phyloP scores from a whole-genome alignment of 2,888 invertebrate species.

The Leptinotarsa peninsularis region DNA sequence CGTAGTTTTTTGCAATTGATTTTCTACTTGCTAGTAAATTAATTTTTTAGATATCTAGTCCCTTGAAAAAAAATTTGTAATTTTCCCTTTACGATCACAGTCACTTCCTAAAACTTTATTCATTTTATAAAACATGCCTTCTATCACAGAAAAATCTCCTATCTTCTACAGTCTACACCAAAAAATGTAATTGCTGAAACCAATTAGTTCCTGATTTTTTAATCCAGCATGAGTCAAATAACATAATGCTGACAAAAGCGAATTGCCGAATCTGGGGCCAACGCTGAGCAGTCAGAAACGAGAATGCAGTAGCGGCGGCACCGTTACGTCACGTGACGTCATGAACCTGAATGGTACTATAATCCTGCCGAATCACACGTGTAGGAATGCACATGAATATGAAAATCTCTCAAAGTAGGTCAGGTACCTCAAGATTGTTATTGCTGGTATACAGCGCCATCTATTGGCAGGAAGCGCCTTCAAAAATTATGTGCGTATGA shows the following conservation, averaged over 20 bases:
- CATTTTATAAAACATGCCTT: too few relatives aligned
- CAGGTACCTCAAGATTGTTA: constrained; percentile 31
- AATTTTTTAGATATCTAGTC: too few relatives aligned
- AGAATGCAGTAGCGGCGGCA: constrained; percentile 44
- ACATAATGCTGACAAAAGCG: constrained; percentile 40
- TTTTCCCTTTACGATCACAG: too few relatives aligned
- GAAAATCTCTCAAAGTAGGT: constrained; percentile 43
- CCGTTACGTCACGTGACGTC: constrained; percentile 62
- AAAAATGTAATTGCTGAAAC: not conserved
- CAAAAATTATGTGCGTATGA: too few relatives aligned
- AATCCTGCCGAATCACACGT: constrained; percentile 60
- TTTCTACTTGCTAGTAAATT: too few relatives aligned
- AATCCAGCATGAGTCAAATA: constrained; percentile 30
- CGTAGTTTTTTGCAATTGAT: too few relatives aligned
- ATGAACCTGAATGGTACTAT: constrained; percentile 59
- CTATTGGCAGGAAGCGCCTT: not conserved
- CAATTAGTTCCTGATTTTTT: not conserved
- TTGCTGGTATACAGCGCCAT: constrained; percentile 5
- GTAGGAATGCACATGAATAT: constrained; percentile 65
- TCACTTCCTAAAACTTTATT: too few relatives aligned
- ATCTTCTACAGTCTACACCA: not conserved
- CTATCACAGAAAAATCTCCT: too few relatives aligned
- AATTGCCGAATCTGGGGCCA: constrained; percentile 26
- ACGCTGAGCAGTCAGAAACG: not conserved
- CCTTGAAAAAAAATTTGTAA: too few relatives aligned